Evolutionary conservation across 2,113 vertebrate species (phyloP).

Genomic region (Alces alces): DNA sequence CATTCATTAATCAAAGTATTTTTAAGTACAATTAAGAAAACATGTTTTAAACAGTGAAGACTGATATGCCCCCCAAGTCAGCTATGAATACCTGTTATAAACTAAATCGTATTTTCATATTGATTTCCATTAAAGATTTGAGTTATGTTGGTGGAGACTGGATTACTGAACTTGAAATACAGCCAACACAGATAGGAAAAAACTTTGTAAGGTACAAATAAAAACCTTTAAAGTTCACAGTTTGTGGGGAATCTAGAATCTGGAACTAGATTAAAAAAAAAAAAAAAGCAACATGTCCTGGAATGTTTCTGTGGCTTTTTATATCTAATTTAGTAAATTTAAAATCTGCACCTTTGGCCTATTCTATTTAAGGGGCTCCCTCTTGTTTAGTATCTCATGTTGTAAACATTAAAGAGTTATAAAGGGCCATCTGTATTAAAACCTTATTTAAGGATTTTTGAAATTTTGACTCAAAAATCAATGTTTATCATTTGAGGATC

Average conservation of each 20-base stretch:
- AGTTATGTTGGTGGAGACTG: background rate
- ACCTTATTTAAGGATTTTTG: background rate
- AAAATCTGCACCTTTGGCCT: background rate
- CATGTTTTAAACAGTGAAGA: background rate
- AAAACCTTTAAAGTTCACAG: background rate
- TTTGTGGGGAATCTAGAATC: constrained; percentile 1
- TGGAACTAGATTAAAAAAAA: background rate
- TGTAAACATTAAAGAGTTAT: background rate
- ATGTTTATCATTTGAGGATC: background rate
- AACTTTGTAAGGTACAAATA: constrained; percentile 8
- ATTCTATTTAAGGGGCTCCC: background rate
- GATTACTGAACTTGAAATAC: background rate
- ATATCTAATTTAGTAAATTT: constrained; percentile 33
- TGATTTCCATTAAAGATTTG: constrained; percentile 1
- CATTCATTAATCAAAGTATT: background rate
- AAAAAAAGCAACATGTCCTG: background rate
- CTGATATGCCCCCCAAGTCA: background rate
- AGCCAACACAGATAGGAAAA: background rate
- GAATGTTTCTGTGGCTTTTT: background rate
- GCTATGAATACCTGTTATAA: background rate
- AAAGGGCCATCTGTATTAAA: background rate
- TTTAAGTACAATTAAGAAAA: constrained; percentile 1
- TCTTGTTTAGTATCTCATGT: background rate
- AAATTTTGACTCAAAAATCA: constrained; percentile 4
- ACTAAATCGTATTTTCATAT: background rate